These are phyloP conservation scores for Zoanthus solanderi DNA, from an alignment of 92 coral and sea anemone genomes.

Conservation along the genomic window DNA sequence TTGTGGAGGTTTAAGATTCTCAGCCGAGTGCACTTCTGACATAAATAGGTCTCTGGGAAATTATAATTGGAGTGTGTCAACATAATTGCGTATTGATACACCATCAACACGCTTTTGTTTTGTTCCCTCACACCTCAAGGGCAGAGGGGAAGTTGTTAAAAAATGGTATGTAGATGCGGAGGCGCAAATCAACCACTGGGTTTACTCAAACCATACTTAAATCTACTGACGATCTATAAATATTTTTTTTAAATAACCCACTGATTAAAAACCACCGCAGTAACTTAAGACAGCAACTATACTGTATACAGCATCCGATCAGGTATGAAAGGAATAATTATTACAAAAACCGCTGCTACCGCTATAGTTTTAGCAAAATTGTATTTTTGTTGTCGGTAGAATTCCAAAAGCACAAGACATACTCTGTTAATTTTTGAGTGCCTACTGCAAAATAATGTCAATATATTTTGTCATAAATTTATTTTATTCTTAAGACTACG, in stretches of 20 bases:
- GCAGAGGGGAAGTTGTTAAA: constrained; percentile 10
- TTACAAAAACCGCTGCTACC: background rate
- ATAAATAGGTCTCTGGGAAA: constrained; percentile 30
- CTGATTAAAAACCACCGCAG: background rate
- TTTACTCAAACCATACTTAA: background rate
- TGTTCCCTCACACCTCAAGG: constrained; percentile 9
- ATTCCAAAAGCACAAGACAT: background rate
- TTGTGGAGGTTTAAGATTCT: background rate
- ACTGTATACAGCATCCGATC: background rate
- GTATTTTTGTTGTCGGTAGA: background rate
- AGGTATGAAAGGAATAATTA: background rate
- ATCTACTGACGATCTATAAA: background rate
- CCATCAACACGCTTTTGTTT: constrained; percentile 34
- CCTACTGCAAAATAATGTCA: background rate
- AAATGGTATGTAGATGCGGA: background rate
- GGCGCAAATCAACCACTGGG: background rate
- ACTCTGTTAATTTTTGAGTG: background rate
- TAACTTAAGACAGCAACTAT: background rate
- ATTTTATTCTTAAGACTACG: background rate
- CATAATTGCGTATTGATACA: constrained; percentile 11
- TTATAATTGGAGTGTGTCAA: constrained; percentile 15
- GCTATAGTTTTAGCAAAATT: background rate
- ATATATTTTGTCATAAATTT: background rate
- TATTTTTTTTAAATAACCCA: background rate
- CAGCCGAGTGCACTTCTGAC: background rate